Evolutionary conservation across 2,797 vertebrate genomes (phyloP).

Genomic region (Helicolenus hilgendorfi): DNA sequence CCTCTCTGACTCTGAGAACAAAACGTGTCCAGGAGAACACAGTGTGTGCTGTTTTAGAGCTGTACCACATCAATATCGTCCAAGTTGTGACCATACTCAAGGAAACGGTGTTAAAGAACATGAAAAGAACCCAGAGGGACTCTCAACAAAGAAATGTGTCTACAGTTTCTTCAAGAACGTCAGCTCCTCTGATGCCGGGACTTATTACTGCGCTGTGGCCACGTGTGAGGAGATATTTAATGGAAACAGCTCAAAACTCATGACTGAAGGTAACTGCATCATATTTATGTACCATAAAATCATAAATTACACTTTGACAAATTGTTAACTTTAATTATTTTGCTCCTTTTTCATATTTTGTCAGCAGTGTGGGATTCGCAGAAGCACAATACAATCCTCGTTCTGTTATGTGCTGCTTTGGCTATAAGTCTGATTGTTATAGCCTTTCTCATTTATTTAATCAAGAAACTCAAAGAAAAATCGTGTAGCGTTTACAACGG

Average conservation of each 20-base stretch:
- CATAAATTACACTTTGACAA: fast-evolving
- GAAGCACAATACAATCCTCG: neutral
- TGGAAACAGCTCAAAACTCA: neutral
- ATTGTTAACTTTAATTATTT: neutral
- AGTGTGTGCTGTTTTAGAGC: slow-evolving; percentile 39
- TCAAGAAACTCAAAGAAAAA: neutral
- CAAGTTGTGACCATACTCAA: neutral
- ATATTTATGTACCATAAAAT: neutral
- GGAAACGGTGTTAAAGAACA: neutral
- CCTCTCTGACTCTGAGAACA: neutral
- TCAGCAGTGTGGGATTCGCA: neutral
- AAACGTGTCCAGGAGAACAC: neutral
- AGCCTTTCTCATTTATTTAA: slow-evolving; percentile 1
- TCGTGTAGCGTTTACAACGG: neutral
- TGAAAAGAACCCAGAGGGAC: neutral
- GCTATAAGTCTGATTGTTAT: slow-evolving; percentile 23
- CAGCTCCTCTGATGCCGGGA: slow-evolving; percentile 32
- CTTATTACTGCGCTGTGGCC: slow-evolving; percentile 44
- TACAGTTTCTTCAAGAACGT: slow-evolving; percentile 37
- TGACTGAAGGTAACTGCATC: slow-evolving; percentile 20
- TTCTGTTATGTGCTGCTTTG: slow-evolving; percentile 15
- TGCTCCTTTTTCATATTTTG: neutral
- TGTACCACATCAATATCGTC: neutral
- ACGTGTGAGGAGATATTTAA: slow-evolving; percentile 18
- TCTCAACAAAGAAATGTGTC: neutral